phyloP scores from a whole-genome alignment of 2,797 vertebrate genomes.

The Falco peregrinus region DNA sequence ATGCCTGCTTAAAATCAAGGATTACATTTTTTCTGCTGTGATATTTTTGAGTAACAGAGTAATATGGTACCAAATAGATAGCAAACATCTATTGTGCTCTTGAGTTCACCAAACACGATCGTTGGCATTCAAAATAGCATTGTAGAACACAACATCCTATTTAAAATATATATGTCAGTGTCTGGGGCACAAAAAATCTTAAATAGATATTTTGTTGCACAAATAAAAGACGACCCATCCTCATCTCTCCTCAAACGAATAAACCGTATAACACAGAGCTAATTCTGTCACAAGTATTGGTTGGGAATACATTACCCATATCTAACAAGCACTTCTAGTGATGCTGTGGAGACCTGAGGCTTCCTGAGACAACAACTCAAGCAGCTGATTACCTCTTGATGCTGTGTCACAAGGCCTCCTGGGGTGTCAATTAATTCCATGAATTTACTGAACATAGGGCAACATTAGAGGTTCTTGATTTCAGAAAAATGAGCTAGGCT shows the following conservation, averaged over 20 bases:
- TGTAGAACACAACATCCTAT: neutral
- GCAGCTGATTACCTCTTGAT: slow-evolving; percentile 51
- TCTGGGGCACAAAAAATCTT: slow-evolving; percentile 13
- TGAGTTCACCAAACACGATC: neutral
- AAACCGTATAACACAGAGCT: slow-evolving; percentile 25
- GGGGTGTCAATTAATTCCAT: slow-evolving; percentile 53
- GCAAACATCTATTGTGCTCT: neutral
- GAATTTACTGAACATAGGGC: slow-evolving; percentile 43
- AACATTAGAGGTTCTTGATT: slow-evolving; percentile 41
- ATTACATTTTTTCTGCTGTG: neutral
- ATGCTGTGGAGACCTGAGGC: slow-evolving; percentile 28
- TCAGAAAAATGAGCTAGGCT: slow-evolving; percentile 41
- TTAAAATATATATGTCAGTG: neutral
- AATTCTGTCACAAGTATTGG: slow-evolving; percentile 39
- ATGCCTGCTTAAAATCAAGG: neutral
- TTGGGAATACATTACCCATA: slow-evolving; percentile 44
- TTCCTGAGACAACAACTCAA: slow-evolving; percentile 58
- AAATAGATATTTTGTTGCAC: slow-evolving; percentile 15
- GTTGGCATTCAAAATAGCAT: neutral
- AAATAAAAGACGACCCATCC: slow-evolving; percentile 21
- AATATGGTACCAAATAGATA: neutral
- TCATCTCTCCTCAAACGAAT: slow-evolving; percentile 44
- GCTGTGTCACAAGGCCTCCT: slow-evolving; percentile 30
- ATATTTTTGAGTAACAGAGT: neutral
- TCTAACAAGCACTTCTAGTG: slow-evolving; percentile 14